Percentiles rank a stretch among this genome's conserved stretches.
These are phyloP conservation scores for Sterrhoptilus dennistouni DNA, from an alignment of 2,113 vertebrate genomes.

Conservation along the genomic window DNA sequence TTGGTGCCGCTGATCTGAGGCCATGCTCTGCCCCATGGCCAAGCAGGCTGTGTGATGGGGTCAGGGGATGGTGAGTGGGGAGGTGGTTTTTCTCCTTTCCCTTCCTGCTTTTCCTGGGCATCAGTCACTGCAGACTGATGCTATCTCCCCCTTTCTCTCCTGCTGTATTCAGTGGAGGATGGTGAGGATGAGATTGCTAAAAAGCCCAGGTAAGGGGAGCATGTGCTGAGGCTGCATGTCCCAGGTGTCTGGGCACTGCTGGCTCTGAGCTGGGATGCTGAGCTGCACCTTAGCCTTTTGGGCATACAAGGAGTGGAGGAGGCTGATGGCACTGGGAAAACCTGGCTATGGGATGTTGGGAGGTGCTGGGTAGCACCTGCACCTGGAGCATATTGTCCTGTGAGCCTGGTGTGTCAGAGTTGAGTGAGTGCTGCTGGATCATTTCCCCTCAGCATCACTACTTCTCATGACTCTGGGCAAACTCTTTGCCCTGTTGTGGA, in stretches of 20 bases:
- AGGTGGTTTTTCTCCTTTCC: background rate
- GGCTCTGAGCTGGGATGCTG: background rate
- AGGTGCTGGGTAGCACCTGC: background rate
- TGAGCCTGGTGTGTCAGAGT: background rate
- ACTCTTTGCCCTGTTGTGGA: background rate
- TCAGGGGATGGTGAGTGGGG: fast-evolving
- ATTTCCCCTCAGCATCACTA: background rate
- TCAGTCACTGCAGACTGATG: background rate
- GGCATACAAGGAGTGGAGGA: background rate
- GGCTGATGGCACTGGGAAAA: background rate
- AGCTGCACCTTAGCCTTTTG: background rate
- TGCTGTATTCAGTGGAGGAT: background rate
- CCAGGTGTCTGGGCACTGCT: background rate
- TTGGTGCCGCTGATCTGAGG: fast-evolving
- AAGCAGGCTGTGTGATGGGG: fast-evolving
- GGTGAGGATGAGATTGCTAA: constrained; percentile 71
- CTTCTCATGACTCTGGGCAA: background rate
- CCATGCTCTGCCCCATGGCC: fast-evolving
- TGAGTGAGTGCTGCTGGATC: background rate
- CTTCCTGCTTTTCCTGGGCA: background rate
- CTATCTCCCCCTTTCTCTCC: background rate
- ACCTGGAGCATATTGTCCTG: background rate
- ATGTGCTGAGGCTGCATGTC: background rate
- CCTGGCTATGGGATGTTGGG: background rate
- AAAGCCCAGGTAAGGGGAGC: constrained; percentile 86